These are phyloP conservation scores for Drosophila paracracens DNA, from an alignment of 2,888 invertebrate species.

Conservation along the genomic window DNA sequence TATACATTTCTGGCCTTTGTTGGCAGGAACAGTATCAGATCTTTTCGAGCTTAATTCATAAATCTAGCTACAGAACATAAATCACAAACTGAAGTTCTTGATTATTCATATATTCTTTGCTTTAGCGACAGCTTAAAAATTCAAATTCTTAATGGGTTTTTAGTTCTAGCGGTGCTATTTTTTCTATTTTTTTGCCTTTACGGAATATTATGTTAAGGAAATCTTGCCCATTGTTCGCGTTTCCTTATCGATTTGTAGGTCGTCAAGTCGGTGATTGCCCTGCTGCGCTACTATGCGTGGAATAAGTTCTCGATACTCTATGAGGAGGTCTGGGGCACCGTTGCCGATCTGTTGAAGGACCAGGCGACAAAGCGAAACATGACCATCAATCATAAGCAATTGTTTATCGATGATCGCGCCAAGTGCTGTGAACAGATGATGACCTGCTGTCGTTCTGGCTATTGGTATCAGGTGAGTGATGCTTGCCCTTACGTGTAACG, in stretches of 20 bases:
- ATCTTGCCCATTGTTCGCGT: slow-evolving; percentile 7
- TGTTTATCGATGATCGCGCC: slow-evolving; percentile 88
- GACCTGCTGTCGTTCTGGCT: slow-evolving; percentile 91
- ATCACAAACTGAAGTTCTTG: not conserved
- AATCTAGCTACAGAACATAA: not conserved
- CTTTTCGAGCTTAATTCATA: not conserved
- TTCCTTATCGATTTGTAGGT: slow-evolving; percentile 87
- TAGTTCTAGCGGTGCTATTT: not conserved
- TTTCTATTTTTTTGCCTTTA: not conserved
- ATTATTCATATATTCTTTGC: not conserved
- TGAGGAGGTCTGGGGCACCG: slow-evolving; percentile 92
- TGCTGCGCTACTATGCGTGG: slow-evolving; percentile 97
- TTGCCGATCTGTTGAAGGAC: slow-evolving; percentile 91
- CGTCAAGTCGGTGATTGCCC: slow-evolving; percentile 96
- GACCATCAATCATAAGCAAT: slow-evolving; percentile 92
- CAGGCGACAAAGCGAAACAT: slow-evolving; percentile 92
- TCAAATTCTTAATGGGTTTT: not conserved
- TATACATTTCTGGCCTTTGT: not conserved
- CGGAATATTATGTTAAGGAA: not conserved
- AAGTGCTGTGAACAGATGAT: slow-evolving; percentile 92
- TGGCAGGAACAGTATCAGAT: not conserved
- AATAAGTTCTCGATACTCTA: slow-evolving; percentile 95
- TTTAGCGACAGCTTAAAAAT: not conserved
- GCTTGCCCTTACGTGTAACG: not conserved
- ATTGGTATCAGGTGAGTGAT: slow-evolving; percentile 90